A percentile compares a stretch with the other conserved stretches of the same genome.
Evolutionary conservation across 1,140 invertebrate genomes (phyloP).

Genomic region (Drosophila pseudoananassae): DNA sequence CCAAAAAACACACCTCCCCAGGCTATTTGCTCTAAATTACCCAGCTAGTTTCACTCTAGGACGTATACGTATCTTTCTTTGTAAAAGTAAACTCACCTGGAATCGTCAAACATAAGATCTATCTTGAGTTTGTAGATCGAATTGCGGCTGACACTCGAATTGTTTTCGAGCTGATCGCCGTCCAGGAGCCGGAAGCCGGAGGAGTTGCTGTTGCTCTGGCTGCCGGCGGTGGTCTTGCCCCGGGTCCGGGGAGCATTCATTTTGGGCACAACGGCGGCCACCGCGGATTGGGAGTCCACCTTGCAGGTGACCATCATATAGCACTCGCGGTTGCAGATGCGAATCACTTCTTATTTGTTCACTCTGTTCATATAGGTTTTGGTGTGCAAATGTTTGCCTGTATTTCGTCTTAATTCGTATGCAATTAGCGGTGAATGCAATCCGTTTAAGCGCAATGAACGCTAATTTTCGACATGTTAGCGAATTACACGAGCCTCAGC

Average conservation of each 20-base stretch:
- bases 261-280: slow-evolving; percentile 66
- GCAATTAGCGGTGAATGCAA: slow-evolving; percentile 78
- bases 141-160: slow-evolving; percentile 86
- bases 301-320: slow-evolving; percentile 81
- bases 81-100: slow-evolving; percentile 78
- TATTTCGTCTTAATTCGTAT: slow-evolving; percentile 57
- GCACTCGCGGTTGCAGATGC: slow-evolving; percentile 37
- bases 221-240: slow-evolving; percentile 62
- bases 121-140: slow-evolving; percentile 92
- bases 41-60: slow-evolving; percentile 14
- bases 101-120: slow-evolving; percentile 92
- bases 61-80: background rate
- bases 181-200: slow-evolving; percentile 84
- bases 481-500: slow-evolving; percentile 48
- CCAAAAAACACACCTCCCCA: slow-evolving; percentile 31
- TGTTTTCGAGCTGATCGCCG: slow-evolving; percentile 84
- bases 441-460: slow-evolving; percentile 76
- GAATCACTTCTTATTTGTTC: slow-evolving; percentile 29
- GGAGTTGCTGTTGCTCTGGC: slow-evolving; percentile 63
- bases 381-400: slow-evolving; percentile 10
- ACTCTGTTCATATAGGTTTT: slow-evolving; percentile 4
- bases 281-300: slow-evolving; percentile 67
- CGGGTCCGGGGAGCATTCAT: slow-evolving; percentile 69
- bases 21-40: slow-evolving; percentile 33
- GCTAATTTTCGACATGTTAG: slow-evolving; percentile 73